These are phyloP conservation scores for Hippoglossus stenolepis DNA, from an alignment of 2,113 vertebrate species.

Conservation along the genomic window DNA sequence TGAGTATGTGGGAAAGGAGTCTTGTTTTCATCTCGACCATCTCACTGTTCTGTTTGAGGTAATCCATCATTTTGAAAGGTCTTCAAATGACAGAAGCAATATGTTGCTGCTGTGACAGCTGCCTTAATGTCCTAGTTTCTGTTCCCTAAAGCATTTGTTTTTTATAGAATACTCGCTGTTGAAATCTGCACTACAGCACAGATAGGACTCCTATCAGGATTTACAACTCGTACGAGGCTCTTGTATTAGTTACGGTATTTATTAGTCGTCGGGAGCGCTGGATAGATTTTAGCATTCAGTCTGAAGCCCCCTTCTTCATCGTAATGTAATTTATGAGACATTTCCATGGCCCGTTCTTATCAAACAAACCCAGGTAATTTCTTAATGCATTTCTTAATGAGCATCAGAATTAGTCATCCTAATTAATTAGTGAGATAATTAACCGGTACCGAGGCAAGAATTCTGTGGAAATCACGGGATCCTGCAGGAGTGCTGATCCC, in stretches of 20 bases:
- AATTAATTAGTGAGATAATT: constrained; percentile 70
- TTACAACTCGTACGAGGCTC: background rate
- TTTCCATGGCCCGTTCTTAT: background rate
- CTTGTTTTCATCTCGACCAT: constrained; percentile 10
- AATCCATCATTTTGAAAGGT: constrained; percentile 51
- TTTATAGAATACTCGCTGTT: background rate
- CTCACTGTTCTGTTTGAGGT: constrained; percentile 30
- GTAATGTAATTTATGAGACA: constrained; percentile 8
- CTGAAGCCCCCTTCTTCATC: background rate
- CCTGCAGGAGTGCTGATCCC: background rate
- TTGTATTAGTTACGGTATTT: background rate
- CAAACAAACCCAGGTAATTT: constrained; percentile 66
- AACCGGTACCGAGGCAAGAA: constrained; percentile 42
- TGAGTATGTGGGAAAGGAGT: background rate
- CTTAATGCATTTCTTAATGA: constrained; percentile 62
- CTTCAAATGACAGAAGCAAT: constrained; percentile 27
- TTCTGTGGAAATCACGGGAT: constrained; percentile 30
- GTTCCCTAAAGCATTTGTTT: background rate
- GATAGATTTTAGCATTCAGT: background rate
- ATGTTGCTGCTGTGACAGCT: constrained; percentile 24
- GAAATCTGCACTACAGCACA: background rate
- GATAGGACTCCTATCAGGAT: background rate
- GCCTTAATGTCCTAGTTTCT: constrained; percentile 28
- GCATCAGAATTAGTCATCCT: constrained; percentile 60
- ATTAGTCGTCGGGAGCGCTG: background rate